Evolutionary conservation across 2,113 vertebrate species (phyloP), one percentile per base, ranked within the genome.

Genomic region (Chauna torquata): DNA sequence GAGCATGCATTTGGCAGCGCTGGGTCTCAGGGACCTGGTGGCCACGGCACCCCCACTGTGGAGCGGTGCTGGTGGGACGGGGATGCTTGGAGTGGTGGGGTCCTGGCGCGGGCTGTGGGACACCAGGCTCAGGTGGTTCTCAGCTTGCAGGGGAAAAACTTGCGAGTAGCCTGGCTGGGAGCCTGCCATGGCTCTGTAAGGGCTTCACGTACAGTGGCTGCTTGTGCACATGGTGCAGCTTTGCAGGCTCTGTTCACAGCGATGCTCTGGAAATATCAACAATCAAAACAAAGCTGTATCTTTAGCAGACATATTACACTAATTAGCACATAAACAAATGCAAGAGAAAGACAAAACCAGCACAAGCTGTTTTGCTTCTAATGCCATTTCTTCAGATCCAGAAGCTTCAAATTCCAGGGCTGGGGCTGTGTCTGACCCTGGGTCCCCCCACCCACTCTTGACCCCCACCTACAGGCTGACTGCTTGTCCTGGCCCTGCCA

Each of bases 271-370:
- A 62, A 59, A 18, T 16, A 30, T 36, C 22, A 82, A 65, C 44
- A 96, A 49, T 77, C n/a, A 86, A 95, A 96, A 40, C 20, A 75
- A 64, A 87, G 8, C 61, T 74, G 24, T 83, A 74, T 86, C 92
- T 96, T 90, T 79, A 92, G 50, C 50, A 82, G 54, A 88, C 34
- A 32, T 90, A 83, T 91, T 88, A 76, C 38, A 74, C 40, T 12
- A 84, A 78, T 81, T 91, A 85, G 14, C 71, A 65, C 50, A 81
- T 69, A 88, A 94, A 87, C 32, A 94, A 85, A 91, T 54, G 34
- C 20, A 38, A 44, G 44, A 58, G 81, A 84, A 94, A 86, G 27
- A 61, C 36, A 78, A 90, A 94, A 92, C 8, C 74, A 34, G 12
- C 68, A n/a, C 71, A 90, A 81, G 42, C 22, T 81, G 22, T 72